Conservation (phyloP, 2,113 vertebrate genomes). For the Lonchura striata region DNA sequence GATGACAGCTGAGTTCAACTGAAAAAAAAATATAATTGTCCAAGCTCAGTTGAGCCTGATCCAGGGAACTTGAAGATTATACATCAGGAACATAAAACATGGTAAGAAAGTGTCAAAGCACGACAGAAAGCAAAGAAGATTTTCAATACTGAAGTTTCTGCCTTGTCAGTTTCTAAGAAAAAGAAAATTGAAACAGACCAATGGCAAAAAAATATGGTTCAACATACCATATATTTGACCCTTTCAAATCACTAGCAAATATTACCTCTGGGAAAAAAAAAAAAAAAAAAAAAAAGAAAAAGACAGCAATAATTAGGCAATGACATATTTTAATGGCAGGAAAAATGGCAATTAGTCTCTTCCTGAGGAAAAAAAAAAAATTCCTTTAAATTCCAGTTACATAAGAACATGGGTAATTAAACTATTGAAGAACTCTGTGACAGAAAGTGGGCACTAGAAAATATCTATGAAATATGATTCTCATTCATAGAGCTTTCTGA, state of each 20-base stretch:
- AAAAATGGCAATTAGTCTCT: neutral
- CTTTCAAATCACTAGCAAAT: neutral
- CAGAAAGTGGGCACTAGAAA: conserved; percentile 41
- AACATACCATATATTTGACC: neutral
- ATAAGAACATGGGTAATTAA: conserved; percentile 42
- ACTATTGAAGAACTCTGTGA: conserved; percentile 8
- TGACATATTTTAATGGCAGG: neutral
- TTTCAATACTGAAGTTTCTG: neutral
- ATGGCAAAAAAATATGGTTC: neutral
- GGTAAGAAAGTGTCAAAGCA: neutral
- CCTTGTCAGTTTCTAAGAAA: neutral
- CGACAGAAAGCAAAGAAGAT: neutral
- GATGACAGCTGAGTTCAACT: neutral
- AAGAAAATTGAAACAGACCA: neutral
- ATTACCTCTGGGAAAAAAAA: neutral
- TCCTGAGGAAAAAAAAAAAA: neutral
- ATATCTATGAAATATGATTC: conserved; percentile 40
- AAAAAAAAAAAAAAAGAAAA: neutral
- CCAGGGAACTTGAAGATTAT: neutral
- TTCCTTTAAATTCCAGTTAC: conserved; percentile 16
- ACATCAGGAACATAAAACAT: neutral
- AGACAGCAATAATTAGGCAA: neutral
- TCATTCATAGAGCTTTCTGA: conserved; percentile 47
- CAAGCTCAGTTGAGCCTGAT: neutral
- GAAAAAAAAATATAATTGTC: neutral